Evolutionary conservation across 2,888 invertebrate genomes (phyloP).

Genomic region (Microplitis deprimator): DNA sequence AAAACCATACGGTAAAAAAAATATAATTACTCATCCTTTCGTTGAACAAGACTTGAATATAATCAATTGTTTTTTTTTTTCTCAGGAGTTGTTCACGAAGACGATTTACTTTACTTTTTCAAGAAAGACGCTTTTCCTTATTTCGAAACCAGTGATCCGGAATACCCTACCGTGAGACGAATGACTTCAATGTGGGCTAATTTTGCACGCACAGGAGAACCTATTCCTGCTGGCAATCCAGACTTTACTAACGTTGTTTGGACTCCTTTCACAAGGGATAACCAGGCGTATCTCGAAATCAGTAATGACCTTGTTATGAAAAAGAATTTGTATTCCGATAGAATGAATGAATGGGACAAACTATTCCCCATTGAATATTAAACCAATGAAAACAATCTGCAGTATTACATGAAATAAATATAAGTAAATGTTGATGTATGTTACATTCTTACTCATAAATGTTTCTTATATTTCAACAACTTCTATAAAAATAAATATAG

Average conservation of each 20-base stretch:
- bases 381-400: neutral
- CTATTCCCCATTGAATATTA: neutral
- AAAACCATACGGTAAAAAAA: slow-evolving; percentile 70
- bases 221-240: slow-evolving; percentile 66
- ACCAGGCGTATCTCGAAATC: slow-evolving; percentile 70
- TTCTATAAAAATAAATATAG: no score
- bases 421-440: neutral
- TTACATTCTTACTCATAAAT: neutral
- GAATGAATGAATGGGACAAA: slow-evolving; percentile 60
- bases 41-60: neutral
- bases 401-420: neutral
- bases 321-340: slow-evolving; percentile 66
- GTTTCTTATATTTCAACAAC: neutral
- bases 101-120: slow-evolving; percentile 73
- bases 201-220: slow-evolving; percentile 73
- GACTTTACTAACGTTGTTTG: slow-evolving; percentile 67
- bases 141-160: slow-evolving; percentile 70
- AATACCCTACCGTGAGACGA: slow-evolving; percentile 69
- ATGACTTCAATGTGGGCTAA: slow-evolving; percentile 70
- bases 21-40: neutral
- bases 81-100: slow-evolving; percentile 73
- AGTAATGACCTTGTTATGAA: slow-evolving; percentile 66
- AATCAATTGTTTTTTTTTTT: slow-evolving; percentile 2
- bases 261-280: slow-evolving; percentile 66
- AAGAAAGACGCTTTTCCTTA: slow-evolving; percentile 66